Conservation (phyloP, 2,888 invertebrate genomes). For the Ichneumoninae sp. region DNA sequence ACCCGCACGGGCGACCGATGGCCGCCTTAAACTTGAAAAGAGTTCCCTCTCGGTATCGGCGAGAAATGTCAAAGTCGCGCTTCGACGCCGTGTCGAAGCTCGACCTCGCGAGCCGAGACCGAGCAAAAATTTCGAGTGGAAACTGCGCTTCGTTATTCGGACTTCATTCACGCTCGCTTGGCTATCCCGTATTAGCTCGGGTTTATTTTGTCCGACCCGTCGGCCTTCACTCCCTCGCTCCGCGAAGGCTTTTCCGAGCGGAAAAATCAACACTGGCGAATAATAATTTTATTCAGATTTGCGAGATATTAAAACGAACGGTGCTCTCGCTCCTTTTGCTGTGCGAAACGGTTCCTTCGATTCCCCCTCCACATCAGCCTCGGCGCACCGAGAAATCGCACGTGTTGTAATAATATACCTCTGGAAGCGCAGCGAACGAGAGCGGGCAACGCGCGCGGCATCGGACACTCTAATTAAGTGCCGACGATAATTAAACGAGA, state of each 20-base stretch:
- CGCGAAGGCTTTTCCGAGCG: constrained; percentile 70
- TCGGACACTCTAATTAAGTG: constrained; percentile 63
- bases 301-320: constrained; percentile 75
- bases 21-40: constrained; percentile 80
- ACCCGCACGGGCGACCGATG: constrained; percentile 74
- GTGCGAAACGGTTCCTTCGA: constrained; percentile 17
- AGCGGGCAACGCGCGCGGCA: constrained; percentile 33
- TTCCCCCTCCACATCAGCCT: constrained; percentile 10
- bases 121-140: constrained; percentile 18
- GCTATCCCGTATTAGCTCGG: constrained; percentile 11
- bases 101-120: constrained; percentile 16
- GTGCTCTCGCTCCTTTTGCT: constrained; percentile 25
- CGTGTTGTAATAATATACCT: constrained; percentile 62
- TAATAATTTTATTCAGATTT: constrained; percentile 81
- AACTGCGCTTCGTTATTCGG: constrained; percentile 4
- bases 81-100: constrained; percentile 60
- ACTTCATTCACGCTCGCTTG: constrained; percentile 26
- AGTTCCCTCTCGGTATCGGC: constrained; percentile 11
- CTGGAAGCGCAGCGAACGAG: constrained; percentile 22
- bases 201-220: constrained; percentile 38
- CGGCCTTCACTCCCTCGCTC: constrained; percentile 58
- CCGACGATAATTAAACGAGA: constrained; percentile 66
- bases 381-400: constrained; percentile 56
- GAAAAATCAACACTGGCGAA: constrained; percentile 80
- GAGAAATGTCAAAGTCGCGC: constrained; percentile 72